These are phyloP conservation scores for Tautogolabrus adspersus DNA, from an alignment of 2,113 vertebrate species.

Conservation along the genomic window DNA sequence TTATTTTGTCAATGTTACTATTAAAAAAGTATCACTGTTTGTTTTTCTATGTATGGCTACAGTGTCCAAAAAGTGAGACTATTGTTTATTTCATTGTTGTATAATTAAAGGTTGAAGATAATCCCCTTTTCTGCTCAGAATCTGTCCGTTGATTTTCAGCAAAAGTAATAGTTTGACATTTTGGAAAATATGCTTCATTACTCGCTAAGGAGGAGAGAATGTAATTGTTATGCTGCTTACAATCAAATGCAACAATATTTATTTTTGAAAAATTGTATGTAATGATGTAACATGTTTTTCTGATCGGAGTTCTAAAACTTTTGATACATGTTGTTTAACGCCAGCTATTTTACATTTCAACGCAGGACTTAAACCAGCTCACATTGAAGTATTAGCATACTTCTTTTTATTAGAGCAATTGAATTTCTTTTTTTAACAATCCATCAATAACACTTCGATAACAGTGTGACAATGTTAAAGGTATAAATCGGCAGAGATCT, in stretches of 20 bases:
- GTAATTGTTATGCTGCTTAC: not conserved
- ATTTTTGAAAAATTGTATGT: not conserved
- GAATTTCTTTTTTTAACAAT: not conserved
- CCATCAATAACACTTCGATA: not conserved
- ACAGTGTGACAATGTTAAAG: not conserved
- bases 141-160: constrained; percentile 39
- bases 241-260: not conserved
- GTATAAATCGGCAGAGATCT: not conserved
- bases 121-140: constrained; percentile 24
- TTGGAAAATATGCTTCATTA: constrained; percentile 21
- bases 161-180: constrained; percentile 19
- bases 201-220: not conserved
- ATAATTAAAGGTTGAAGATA: constrained; percentile 43
- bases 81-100: constrained; percentile 51
- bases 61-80: constrained; percentile 47
- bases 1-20: constrained; percentile 75
- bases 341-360: too few species aligned
- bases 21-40: constrained; percentile 58
- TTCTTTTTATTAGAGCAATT: not conserved
- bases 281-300: not conserved
- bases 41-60: constrained; percentile 58
- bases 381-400: not conserved
- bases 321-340: not conserved
- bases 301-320: not conserved
- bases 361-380: not conserved